Conservation (phyloP, 2,113 vertebrate species). For the Cyrtonyx montezumae region DNA sequence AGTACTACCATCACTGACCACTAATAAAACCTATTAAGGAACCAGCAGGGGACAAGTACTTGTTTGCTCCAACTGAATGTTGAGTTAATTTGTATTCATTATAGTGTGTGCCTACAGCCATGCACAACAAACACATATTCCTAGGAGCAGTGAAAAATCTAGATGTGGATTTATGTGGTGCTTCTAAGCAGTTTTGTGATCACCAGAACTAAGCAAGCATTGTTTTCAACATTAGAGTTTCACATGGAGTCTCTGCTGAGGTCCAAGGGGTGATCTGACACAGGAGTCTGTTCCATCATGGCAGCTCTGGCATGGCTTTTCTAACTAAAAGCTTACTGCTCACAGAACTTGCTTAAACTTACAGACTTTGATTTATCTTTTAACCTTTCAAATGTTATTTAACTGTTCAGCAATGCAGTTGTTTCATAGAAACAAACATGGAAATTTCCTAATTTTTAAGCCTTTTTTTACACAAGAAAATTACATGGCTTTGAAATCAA, state of each 20-base stretch:
- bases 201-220: rapidly evolving
- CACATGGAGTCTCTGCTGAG: rapidly evolving
- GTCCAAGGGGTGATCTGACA: background rate
- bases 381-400: background rate
- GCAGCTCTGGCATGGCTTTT: rapidly evolving
- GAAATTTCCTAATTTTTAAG: background rate
- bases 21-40: slow-evolving; percentile 27
- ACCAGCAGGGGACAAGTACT: slow-evolving; percentile 19
- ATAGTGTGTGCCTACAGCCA: background rate
- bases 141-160: background rate
- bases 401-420: background rate
- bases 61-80: background rate
- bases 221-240: background rate
- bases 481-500: background rate
- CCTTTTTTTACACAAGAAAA: background rate
- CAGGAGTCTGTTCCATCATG: background rate
- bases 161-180: background rate
- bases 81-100: slow-evolving; percentile 11
- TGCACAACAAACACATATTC: background rate
- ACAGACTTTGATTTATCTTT: background rate
- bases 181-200: background rate
- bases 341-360: background rate
- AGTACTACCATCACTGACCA: slow-evolving; percentile 43
- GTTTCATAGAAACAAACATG: background rate
- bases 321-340: background rate